phyloP scores from a whole-genome alignment of 2,888 invertebrate genomes.

The Platerodrilus igneus region DNA sequence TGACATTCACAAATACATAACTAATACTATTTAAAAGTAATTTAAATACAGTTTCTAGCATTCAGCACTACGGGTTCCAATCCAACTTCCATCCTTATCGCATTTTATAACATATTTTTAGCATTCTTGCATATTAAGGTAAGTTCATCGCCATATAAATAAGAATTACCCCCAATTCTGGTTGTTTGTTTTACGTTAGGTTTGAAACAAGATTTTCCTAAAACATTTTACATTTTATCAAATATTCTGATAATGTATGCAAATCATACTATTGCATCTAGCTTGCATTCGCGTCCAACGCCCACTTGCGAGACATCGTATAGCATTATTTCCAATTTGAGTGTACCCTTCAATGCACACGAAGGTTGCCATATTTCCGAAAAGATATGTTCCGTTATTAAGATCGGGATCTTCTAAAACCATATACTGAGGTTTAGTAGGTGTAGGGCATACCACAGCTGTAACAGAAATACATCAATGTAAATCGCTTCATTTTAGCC shows the following conservation, averaged over 20 bases:
- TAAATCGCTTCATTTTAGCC: no score
- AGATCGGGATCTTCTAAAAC: constrained; percentile 30
- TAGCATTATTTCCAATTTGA: constrained; percentile 46
- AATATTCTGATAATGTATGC: no score
- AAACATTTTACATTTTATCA: constrained; percentile 14
- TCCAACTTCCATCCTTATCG: constrained; percentile 40
- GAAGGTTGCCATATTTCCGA: constrained; percentile 47
- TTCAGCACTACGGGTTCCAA: constrained; percentile 31
- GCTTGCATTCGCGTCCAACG: constrained; percentile 52
- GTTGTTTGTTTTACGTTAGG: constrained; percentile 46
- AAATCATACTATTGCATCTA: constrained; percentile 49
- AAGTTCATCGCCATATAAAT: constrained; percentile 49
- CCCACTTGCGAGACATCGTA: constrained; percentile 49
- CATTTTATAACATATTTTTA: constrained; percentile 35
- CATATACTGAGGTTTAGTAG: constrained; percentile 42
- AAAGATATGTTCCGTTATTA: constrained; percentile 33
- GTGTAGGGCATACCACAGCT: constrained; percentile 28
- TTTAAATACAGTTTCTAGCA: no score
- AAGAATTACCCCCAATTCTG: constrained; percentile 48
- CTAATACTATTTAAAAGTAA: no score
- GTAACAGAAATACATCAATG: constrained; percentile 1
- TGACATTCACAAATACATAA: no score
- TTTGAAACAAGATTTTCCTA: constrained; percentile 52
- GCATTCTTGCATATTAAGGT: constrained; percentile 43
- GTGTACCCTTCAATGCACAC: constrained; percentile 49